These are phyloP conservation scores for Podarcis cretensis DNA, from an alignment of 2,113 vertebrate genomes.

Conservation along the genomic window DNA sequence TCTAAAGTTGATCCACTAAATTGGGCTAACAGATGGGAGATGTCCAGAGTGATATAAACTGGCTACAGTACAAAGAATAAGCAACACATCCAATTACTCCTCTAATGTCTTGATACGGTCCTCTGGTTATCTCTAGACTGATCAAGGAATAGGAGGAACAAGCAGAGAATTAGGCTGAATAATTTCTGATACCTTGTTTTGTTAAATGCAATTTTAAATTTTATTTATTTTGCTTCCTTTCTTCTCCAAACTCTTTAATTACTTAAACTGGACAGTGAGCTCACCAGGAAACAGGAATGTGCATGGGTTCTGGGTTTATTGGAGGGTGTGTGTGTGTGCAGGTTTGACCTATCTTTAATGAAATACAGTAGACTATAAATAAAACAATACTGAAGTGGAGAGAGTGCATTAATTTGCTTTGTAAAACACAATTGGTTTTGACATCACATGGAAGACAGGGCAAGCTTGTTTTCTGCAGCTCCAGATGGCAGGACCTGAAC, in stretches of 20 bases:
- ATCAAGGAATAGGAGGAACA: background rate
- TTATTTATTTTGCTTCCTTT: background rate
- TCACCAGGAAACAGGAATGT: background rate
- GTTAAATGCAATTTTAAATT: background rate
- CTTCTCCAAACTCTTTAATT: background rate
- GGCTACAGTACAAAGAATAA: background rate
- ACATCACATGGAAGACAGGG: background rate
- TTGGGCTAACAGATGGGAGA: background rate
- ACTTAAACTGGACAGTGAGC: background rate
- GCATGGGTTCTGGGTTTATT: too few relatives aligned
- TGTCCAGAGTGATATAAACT: background rate
- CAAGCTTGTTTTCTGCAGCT: too few relatives aligned
- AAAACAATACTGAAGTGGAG: background rate
- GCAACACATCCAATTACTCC: background rate
- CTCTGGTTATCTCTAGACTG: background rate
- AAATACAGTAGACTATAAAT: background rate
- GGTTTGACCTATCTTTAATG: background rate
- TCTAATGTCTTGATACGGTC: background rate
- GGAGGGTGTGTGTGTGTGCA: too few relatives aligned
- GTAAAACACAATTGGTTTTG: background rate
- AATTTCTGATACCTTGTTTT: background rate
- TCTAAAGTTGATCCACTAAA: background rate
- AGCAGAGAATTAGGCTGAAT: background rate
- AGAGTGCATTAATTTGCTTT: background rate
- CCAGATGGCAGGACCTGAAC: too few relatives aligned